Conservation (phyloP, 2,888 invertebrate genomes). For the Drosophila greeni region DNA sequence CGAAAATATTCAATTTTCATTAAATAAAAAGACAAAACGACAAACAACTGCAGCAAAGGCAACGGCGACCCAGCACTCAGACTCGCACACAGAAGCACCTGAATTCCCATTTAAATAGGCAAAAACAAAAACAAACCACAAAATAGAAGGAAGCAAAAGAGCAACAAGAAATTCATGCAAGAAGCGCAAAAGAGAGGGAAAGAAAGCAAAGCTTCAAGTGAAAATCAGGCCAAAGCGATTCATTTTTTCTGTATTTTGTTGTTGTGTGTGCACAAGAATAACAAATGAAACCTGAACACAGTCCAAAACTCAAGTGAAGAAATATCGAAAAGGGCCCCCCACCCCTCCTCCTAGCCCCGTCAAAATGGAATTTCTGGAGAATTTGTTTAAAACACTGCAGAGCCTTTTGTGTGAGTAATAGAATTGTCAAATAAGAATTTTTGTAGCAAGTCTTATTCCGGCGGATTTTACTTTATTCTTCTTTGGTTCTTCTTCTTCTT, state of each 20-base stretch:
- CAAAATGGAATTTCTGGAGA: conserved; percentile 72
- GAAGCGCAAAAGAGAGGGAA: conserved; percentile 39
- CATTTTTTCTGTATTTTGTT: conserved; percentile 6
- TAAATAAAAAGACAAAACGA: neutral
- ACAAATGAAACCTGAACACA: conserved; percentile 32
- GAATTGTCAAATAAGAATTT: neutral
- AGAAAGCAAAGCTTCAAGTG: conserved; percentile 59
- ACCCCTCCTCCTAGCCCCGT: neutral
- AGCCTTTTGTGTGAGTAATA: conserved; percentile 71
- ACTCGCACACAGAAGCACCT: conserved; percentile 4
- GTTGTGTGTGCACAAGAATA: conserved; percentile 25
- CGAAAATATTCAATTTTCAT: conserved; percentile 25
- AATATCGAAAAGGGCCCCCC: conserved; percentile 6
- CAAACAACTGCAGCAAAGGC: neutral
- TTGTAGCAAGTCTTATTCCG: neutral
- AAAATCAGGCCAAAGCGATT: conserved; percentile 63
- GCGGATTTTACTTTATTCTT: neutral
- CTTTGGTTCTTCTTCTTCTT: conserved; percentile 22
- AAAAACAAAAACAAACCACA: conserved; percentile 33
- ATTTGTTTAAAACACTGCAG: conserved; percentile 61
- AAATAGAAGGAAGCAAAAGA: conserved; percentile 9
- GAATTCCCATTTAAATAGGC: conserved; percentile 12
- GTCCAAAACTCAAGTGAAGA: conserved; percentile 11
- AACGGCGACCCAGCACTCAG: conserved; percentile 11
- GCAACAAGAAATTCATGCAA: conserved; percentile 28